Base-by-base conservation (phyloP, 2,113 vertebrate genomes). In the Nyctereutes procyonoides region DNA sequence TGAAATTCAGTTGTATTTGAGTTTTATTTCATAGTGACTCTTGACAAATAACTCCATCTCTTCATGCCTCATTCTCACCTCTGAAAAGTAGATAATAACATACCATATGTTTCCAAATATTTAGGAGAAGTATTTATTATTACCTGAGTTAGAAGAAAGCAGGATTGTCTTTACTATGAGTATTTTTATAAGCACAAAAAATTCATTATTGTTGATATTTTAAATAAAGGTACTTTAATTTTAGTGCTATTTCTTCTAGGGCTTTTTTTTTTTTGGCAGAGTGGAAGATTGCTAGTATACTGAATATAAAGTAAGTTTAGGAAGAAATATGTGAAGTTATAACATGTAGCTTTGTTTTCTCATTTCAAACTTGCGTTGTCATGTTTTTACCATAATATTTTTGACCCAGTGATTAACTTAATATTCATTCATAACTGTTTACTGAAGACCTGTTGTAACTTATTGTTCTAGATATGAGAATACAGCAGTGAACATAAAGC, bases 11-110 rank as follows among this genome's bases (percentile, higher is more conserved):
- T 65, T 88, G 26, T 13, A 16, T 94, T 93, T 85, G 60, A 83
- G 24, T 95, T 98, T 90, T 82, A 74, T 14, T 86, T 93, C 73
- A n/a, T 56, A 30, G 1, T 55, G 58, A 86, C 14, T 85, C 35
- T 79, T 69, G 38, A 94, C 20, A 83, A 74, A 60, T 11, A 5
- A 5, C 5, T 73, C 9, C 10, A 28, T 55, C 58, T 71, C 51
- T 48, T 62, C 83, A 30, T 90, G 63, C 24, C 8, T 90, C 28
- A 24, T 56, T 65, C 30, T 86, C 26, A 16, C 79, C 81, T 93
- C 14, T 74, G 15, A 96, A 35, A 43, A 92, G 43, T 53, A 1
- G 26, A 55, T 89, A 55, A 82, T 82, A 26, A 76, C 3, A 2
- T 62, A 48, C 38, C 17, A 4, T 53, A 80, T 56, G 30, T 77